Evolutionary conservation across 2,888 invertebrate genomes (phyloP).

Genomic region (Orthosia cruda): DNA sequence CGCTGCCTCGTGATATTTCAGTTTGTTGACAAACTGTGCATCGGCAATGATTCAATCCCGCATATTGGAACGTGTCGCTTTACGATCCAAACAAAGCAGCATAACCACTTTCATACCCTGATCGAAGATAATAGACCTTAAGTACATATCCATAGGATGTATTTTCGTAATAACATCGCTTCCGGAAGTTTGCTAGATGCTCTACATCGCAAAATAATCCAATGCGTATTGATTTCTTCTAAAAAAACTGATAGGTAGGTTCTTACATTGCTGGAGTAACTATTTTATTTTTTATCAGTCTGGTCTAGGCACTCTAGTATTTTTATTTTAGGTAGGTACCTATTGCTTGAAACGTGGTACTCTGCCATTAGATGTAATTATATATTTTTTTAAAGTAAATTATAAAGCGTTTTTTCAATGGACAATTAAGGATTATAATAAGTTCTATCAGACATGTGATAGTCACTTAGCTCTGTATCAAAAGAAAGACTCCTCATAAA

Average conservation of each 20-base stretch:
- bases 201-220: conserved; percentile 46
- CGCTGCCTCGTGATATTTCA: conserved; percentile 70
- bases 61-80: conserved; percentile 60
- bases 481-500: too few relatives aligned
- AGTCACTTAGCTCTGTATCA: too few relatives aligned
- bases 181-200: conserved; percentile 56
- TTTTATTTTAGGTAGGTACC: background rate
- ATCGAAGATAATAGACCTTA: conserved; percentile 49
- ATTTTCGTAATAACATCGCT: conserved; percentile 28
- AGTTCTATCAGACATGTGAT: background rate
- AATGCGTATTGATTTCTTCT: conserved; percentile 37
- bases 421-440: background rate
- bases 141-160: conserved; percentile 17
- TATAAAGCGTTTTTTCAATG: background rate
- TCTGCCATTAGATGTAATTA: conserved; percentile 11
- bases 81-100: conserved; percentile 59
- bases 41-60: conserved; percentile 73
- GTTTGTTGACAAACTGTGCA: conserved; percentile 75
- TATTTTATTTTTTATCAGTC: conserved; percentile 46
- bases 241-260: background rate
- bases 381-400: background rate
- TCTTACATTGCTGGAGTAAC: background rate
- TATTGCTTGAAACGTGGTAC: background rate
- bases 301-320: conserved; percentile 38
- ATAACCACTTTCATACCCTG: conserved; percentile 27